Percentiles rank a stretch among this genome's conserved stretches.
Conservation (phyloP, 2,113 vertebrate genomes). For the Centrocercus urophasianus region DNA sequence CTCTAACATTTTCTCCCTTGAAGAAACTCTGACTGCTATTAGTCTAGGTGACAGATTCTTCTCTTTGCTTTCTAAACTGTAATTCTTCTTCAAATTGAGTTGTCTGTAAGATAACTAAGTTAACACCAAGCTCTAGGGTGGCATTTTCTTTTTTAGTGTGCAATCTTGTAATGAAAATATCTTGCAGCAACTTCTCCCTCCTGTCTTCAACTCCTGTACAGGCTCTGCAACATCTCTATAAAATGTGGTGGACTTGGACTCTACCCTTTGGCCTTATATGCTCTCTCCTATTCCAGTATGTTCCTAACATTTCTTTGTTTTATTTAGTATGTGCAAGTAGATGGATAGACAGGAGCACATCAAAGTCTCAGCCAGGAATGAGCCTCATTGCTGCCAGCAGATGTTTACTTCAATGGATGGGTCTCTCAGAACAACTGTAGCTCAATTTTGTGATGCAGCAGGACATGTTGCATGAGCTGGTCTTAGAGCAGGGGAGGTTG, state of each 20-base stretch:
- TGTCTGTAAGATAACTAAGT: slow-evolving; percentile 13
- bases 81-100: not conserved
- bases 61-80: slow-evolving; percentile 10
- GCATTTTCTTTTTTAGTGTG: slow-evolving; percentile 17
- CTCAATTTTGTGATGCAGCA: not conserved
- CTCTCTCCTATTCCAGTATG: not conserved
- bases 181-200: not conserved
- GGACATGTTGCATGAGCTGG: not conserved
- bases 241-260: not conserved
- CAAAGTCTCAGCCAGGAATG: not conserved
- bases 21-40: not conserved
- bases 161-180: not conserved
- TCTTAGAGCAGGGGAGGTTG: not conserved
- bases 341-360: not conserved
- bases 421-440: not conserved
- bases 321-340: not conserved
- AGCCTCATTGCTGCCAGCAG: not conserved
- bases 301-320: not conserved
- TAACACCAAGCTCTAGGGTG: not conserved
- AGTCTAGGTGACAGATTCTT: not conserved
- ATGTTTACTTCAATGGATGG: not conserved
- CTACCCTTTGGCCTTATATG: not conserved
- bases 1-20: not conserved
- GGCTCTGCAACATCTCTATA: not conserved
- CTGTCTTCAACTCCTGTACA: not conserved